Conservation (phyloP, 2,797 vertebrate species). For the Protonibea diacanthus region DNA sequence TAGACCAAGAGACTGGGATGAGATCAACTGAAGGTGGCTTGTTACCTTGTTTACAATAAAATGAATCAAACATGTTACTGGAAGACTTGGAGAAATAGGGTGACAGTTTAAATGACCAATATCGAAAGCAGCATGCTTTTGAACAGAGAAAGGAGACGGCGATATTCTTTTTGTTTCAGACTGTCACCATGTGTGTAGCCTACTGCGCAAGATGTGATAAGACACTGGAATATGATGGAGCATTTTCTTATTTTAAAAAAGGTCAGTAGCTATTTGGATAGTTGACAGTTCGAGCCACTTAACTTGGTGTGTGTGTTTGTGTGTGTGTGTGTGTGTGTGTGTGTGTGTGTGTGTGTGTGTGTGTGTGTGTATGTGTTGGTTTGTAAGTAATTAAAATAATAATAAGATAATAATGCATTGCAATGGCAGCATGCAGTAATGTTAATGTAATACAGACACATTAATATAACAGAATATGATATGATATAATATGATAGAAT, state of each 20-base stretch:
- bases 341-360: not conserved
- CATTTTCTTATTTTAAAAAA: slow-evolving; percentile 27
- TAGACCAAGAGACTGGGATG: slow-evolving; percentile 30
- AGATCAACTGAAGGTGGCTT: slow-evolving; percentile 61
- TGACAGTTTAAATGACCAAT: slow-evolving; percentile 4
- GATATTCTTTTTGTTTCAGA: slow-evolving; percentile 26
- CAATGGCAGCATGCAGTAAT: slow-evolving; percentile 25
- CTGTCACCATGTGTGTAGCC: slow-evolving; percentile 22
- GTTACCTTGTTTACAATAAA: slow-evolving; percentile 72
- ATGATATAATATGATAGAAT: slow-evolving; percentile 28
- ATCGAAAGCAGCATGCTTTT: slow-evolving; percentile 38
- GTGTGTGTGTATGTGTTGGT: slow-evolving; percentile 3
- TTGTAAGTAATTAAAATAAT: slow-evolving; percentile 20
- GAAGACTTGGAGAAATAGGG: slow-evolving; percentile 29
- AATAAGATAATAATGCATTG: slow-evolving; percentile 9
- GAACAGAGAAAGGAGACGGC: slow-evolving; percentile 12
- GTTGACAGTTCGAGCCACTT: slow-evolving; percentile 10
- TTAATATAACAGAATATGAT: slow-evolving; percentile 22
- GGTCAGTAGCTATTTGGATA: slow-evolving; percentile 16
- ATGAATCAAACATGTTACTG: slow-evolving; percentile 44
- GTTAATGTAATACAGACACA: not conserved
- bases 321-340: not conserved
- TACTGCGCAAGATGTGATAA: slow-evolving; percentile 48
- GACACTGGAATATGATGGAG: slow-evolving; percentile 60
- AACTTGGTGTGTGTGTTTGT: not conserved